Evolutionary conservation across 2,888 invertebrate species (phyloP).

Genomic region (Synergus itoensis): DNA sequence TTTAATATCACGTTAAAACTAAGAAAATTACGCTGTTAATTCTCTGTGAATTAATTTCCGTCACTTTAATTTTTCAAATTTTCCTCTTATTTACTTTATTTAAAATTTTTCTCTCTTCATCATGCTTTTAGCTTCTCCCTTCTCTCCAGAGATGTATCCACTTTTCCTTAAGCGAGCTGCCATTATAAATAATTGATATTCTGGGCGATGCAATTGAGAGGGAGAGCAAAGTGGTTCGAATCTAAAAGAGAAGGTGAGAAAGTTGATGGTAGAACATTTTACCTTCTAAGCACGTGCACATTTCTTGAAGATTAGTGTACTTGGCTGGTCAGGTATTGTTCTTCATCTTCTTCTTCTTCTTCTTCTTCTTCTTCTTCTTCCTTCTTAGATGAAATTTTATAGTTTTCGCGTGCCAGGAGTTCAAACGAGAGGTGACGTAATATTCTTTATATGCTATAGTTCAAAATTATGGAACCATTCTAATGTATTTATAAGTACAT

Average conservation of each 20-base stretch:
- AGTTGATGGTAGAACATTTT: conserved; percentile 20
- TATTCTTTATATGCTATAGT: not conserved
- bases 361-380: not conserved
- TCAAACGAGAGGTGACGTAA: not conserved
- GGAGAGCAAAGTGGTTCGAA: not conserved
- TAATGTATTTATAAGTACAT: no score
- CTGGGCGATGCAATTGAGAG: conserved; percentile 20
- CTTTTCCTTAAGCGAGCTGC: conserved; percentile 2
- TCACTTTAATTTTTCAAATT: not conserved
- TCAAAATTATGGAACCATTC: not conserved
- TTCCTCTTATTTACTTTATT: not conserved
- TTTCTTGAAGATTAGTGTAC: conserved; percentile 31
- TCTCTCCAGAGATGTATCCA: conserved; percentile 6
- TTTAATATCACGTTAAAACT: no score
- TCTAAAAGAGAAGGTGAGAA: conserved; percentile 10
- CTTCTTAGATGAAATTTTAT: not conserved
- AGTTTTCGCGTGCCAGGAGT: not conserved
- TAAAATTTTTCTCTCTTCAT: not conserved
- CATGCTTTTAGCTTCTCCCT: not conserved
- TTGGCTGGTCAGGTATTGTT: not conserved
- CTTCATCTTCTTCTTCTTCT: not conserved
- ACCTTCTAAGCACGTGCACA: conserved; percentile 25
- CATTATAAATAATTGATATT: conserved; percentile 29
- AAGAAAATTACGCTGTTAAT: no score
- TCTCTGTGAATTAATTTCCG: no score